phyloP scores from a whole-genome alignment of 2,888 invertebrate species.

The Ornithoptera alexandrae region DNA sequence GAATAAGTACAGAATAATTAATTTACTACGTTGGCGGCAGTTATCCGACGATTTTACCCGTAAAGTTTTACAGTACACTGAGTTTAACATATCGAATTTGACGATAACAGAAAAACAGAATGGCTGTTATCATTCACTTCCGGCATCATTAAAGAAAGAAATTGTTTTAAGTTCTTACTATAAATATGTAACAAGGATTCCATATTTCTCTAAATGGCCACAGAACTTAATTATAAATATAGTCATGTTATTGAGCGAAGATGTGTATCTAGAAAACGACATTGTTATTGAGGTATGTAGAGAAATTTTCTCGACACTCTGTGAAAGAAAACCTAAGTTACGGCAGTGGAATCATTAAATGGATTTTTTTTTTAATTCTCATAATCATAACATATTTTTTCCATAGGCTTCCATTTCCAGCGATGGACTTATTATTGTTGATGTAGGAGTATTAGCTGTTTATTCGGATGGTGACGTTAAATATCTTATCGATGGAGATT shows the following conservation, averaged over 20 bases:
- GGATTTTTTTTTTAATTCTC: background rate
- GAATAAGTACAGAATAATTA: slow-evolving; percentile 29
- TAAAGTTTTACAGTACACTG: slow-evolving; percentile 31
- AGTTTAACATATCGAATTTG: slow-evolving; percentile 32
- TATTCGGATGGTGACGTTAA: background rate
- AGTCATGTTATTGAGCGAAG: slow-evolving; percentile 28
- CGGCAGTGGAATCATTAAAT: no score
- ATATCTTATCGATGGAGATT: slow-evolving; percentile 26
- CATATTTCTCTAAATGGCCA: slow-evolving; percentile 33
- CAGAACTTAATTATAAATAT: slow-evolving; percentile 30
- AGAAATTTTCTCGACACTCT: no score
- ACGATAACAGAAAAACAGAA: slow-evolving; percentile 31
- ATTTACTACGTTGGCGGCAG: slow-evolving; percentile 30
- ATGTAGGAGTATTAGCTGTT: slow-evolving; percentile 23
- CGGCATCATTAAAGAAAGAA: slow-evolving; percentile 29
- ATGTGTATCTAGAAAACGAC: slow-evolving; percentile 28
- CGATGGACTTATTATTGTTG: slow-evolving; percentile 21
- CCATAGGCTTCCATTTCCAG: slow-evolving; percentile 11
- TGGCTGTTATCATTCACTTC: slow-evolving; percentile 29
- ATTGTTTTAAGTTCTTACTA: slow-evolving; percentile 29
- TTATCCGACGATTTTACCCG: slow-evolving; percentile 31
- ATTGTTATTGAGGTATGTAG: slow-evolving; percentile 24
- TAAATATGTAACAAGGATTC: slow-evolving; percentile 27
- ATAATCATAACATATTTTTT: background rate
- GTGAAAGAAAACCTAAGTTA: no score